These are phyloP conservation scores for Montipora capricornis DNA, from an alignment of 64 coral and sea anemone genomes.

Conservation along the genomic window DNA sequence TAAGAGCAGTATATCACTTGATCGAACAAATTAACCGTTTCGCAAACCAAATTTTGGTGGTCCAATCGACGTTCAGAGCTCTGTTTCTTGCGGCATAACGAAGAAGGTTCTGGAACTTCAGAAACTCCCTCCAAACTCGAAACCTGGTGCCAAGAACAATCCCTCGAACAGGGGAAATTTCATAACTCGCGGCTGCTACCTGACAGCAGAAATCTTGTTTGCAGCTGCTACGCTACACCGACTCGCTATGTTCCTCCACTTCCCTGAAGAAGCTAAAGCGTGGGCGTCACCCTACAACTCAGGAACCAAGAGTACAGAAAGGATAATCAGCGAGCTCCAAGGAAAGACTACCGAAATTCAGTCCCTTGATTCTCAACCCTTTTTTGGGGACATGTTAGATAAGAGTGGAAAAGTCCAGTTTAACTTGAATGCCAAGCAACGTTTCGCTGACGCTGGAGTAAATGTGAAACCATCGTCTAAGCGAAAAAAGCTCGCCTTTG, in stretches of 20 bases:
- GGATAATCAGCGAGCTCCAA: conserved; percentile 48
- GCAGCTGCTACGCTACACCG: conserved; percentile 49
- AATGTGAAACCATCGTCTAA: too few species aligned
- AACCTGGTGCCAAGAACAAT: conserved; percentile 23
- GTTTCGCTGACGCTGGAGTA: too few species aligned
- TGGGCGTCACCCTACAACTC: conserved; percentile 57
- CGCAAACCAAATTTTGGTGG: not conserved
- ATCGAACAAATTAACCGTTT: not conserved
- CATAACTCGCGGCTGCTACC: conserved; percentile 55
- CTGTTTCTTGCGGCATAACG: too few species aligned
- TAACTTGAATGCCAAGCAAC: conserved; percentile 47
- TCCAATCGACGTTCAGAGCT: conserved; percentile 5
- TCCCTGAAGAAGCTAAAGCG: not conserved
- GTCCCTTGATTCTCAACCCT: conserved; percentile 44
- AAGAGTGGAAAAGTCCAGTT: conserved; percentile 61
- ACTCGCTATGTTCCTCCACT: conserved; percentile 67
- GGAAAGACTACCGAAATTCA: conserved; percentile 58
- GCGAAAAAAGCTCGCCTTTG: too few species aligned
- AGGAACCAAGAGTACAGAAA: conserved; percentile 42
- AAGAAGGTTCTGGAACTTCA: conserved; percentile 14
- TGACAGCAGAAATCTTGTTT: conserved; percentile 63
- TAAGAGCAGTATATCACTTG: conserved; percentile 2
- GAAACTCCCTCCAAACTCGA: conserved; percentile 44
- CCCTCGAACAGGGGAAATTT: conserved; percentile 36
- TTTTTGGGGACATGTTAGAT: conserved; percentile 41